phyloP scores from a whole-genome alignment of 2,888 invertebrate genomes.

The Luperina testacea region DNA sequence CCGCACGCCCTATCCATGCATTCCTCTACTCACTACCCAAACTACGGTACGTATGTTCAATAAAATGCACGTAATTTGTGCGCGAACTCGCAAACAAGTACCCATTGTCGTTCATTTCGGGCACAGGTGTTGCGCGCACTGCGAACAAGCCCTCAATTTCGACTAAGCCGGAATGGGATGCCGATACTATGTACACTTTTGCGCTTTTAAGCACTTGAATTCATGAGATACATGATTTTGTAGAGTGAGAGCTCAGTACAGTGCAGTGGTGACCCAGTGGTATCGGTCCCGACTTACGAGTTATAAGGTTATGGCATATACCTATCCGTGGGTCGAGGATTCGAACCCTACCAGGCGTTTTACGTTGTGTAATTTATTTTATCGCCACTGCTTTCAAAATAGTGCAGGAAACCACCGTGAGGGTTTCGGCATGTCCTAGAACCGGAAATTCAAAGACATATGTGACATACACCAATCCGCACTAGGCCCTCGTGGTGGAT shows the following conservation, averaged over 20 bases:
- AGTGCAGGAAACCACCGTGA: background rate
- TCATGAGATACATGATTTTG: slow-evolving; percentile 5
- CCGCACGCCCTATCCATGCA: background rate
- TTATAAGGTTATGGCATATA: too few relatives aligned
- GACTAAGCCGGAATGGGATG: slow-evolving; percentile 47
- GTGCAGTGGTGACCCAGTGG: background rate
- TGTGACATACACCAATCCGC: too few relatives aligned
- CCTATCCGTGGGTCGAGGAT: too few relatives aligned
- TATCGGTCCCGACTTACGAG: background rate
- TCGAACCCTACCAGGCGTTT: background rate
- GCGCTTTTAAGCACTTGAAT: slow-evolving; percentile 17
- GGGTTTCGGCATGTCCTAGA: too few relatives aligned
- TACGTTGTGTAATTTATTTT: background rate
- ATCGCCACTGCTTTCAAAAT: background rate
- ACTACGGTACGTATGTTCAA: slow-evolving; percentile 28
- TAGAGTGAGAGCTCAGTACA: background rate
- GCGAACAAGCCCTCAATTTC: slow-evolving; percentile 59
- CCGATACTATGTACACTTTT: slow-evolving; percentile 45
- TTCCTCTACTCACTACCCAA: slow-evolving; percentile 8
- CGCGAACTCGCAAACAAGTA: slow-evolving; percentile 58
- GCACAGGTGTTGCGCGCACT: slow-evolving; percentile 55
- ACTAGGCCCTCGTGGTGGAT: background rate
- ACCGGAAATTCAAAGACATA: too few relatives aligned
- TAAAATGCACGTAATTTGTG: slow-evolving; percentile 65
- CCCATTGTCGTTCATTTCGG: slow-evolving; percentile 60